Conservation (phyloP, 2,113 vertebrate species). For the Rhinopithecus roxellana region DNA sequence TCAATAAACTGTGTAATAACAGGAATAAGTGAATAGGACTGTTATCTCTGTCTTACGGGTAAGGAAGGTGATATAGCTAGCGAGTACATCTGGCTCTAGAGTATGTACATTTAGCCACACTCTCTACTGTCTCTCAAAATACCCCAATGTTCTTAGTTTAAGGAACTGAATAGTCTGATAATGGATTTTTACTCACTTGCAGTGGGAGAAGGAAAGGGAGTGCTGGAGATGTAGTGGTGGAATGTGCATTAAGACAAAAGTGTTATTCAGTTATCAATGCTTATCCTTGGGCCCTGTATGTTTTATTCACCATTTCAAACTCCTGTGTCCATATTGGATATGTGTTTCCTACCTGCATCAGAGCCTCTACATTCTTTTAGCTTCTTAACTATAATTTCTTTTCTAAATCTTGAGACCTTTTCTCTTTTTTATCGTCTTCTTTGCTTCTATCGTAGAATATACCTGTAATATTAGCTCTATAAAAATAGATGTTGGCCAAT, state of each 20-base stretch:
- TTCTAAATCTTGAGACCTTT: neutral
- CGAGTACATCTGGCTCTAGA: neutral
- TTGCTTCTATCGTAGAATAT: neutral
- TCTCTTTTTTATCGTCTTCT: neutral
- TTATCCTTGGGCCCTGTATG: neutral
- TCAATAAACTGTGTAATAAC: neutral
- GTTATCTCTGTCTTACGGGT: neutral
- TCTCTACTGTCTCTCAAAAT: neutral
- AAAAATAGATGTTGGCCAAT: neutral
- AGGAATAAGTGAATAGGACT: neutral
- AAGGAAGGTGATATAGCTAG: neutral
- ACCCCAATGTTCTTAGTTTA: neutral
- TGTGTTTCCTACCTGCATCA: neutral
- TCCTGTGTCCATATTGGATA: neutral
- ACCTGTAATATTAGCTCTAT: neutral
- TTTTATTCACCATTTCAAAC: neutral
- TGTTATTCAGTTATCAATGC: neutral
- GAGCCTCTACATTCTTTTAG: neutral
- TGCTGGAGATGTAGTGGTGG: neutral
- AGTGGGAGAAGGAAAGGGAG: neutral
- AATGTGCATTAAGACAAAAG: neutral
- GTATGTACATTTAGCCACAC: neutral
- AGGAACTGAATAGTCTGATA: neutral
- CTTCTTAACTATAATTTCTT: neutral
- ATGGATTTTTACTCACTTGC: neutral